Evolutionary conservation across 2,888 invertebrate species (phyloP), one percentile per base, ranked within the genome.

Genomic region (Philereme vetulata): DNA sequence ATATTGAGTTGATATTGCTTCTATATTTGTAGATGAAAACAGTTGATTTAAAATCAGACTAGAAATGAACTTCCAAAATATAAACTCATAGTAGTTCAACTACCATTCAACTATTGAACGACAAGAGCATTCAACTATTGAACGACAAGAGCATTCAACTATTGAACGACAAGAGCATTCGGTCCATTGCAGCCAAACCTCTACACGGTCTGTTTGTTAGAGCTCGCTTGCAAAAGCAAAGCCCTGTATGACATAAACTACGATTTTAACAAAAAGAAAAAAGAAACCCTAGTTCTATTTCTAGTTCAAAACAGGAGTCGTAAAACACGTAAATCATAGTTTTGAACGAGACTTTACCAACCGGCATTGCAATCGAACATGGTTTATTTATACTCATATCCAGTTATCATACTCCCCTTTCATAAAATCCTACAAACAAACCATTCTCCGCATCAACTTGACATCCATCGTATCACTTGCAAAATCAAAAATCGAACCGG

Each of bases 401-500:
- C 38, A 38, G 21, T n/a, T 38, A 54, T 35, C 38, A 8, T 42
- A 10, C n/a, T 33, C 53, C 40, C 43, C 47, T 51, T 51, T 11
- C 45, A 53, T 34, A 9, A 38, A 49, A 53, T 34, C 6, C 21
- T 47, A 11, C 45, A 60, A 62, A 64, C 38, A 60, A 61, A 67
- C 54, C 44, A 67, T 63, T 52, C 44, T 55, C 58, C 51, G 6
- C 45, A 62, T 49, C 54, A 69, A 67, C 61, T 66, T 71, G 71
- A 72, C 71, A 71, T 73, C 66, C 71, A 74, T 67, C 70, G 70
- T 71, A 78, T 85, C 66, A 64, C 58, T 56, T 73, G 65, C 69
- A 77, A 83, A 84, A 85, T 85, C 81, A 76, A 80, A 83, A 49
- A 70, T 67, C 72, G 66, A 77, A 78, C 69, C 72, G 70, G 72